phyloP scores from a whole-genome alignment of 2,888 invertebrate genomes.

The Agrochola litura region DNA sequence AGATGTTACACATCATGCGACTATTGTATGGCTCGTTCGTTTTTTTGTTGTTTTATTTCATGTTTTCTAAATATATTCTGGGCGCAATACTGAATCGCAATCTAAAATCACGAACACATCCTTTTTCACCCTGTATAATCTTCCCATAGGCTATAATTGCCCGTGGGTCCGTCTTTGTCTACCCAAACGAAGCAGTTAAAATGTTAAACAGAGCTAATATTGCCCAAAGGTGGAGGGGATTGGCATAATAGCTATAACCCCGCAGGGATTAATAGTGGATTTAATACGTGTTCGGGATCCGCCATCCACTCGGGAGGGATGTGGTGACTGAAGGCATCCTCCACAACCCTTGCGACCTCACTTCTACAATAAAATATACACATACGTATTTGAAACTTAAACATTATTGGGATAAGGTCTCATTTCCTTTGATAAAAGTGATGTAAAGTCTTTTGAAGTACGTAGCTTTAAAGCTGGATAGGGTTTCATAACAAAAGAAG shows the following conservation, averaged over 20 bases:
- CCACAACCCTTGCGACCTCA: slow-evolving; percentile 27
- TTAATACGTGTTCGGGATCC: slow-evolving; percentile 60
- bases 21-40: too few relatives aligned
- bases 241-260: slow-evolving; percentile 59
- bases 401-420: background rate
- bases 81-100: background rate
- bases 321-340: slow-evolving; percentile 50
- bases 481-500: slow-evolving; percentile 22
- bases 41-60: background rate
- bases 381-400: slow-evolving; percentile 22
- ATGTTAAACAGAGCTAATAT: slow-evolving; percentile 66
- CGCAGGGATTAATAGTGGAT: slow-evolving; percentile 64
- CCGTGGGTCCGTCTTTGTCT: slow-evolving; percentile 29
- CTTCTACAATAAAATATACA: slow-evolving; percentile 22
- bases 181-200: slow-evolving; percentile 50
- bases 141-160: slow-evolving; percentile 26
- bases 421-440: slow-evolving; percentile 5
- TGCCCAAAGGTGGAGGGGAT: slow-evolving; percentile 56
- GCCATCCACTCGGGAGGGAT: slow-evolving; percentile 37
- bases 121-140: slow-evolving; percentile 21
- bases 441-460: slow-evolving; percentile 14
- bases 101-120: slow-evolving; percentile 27
- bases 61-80: background rate
- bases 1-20: too few relatives aligned
- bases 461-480: slow-evolving; percentile 23